Percentiles rank a stretch among this genome's conserved stretches.
phyloP scores from a whole-genome alignment of 2,888 invertebrate genomes.

The Crocallis elinguaria region DNA sequence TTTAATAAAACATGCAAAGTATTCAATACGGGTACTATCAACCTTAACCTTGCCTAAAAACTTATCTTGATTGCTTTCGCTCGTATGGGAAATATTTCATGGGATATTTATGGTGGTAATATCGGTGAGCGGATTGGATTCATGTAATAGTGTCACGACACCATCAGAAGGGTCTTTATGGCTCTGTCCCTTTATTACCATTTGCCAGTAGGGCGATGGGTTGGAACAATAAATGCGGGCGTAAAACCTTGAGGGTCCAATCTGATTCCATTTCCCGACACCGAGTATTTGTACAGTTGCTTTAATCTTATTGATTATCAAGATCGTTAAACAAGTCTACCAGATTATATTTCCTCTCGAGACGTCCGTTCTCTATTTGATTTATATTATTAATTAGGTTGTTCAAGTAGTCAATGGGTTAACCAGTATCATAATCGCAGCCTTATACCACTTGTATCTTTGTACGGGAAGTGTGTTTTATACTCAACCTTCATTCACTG shows the following conservation, averaged over 20 bases:
- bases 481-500: conserved; percentile 13
- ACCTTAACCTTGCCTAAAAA: conserved; percentile 33
- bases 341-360: conserved; percentile 9
- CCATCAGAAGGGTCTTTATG: conserved; percentile 32
- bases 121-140: conserved; percentile 42
- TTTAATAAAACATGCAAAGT: too few species aligned
- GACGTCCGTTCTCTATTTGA: neutral
- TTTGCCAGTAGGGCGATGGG: conserved; percentile 13
- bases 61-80: conserved; percentile 30
- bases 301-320: neutral
- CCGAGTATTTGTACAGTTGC: neutral
- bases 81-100: conserved; percentile 21
- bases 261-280: neutral
- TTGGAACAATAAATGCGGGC: conserved; percentile 17
- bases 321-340: neutral
- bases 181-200: conserved; percentile 12
- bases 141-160: conserved; percentile 46
- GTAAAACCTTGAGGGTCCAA: conserved; percentile 1
- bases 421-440: neutral
- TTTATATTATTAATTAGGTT: conserved; percentile 5
- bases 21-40: conserved; percentile 11
- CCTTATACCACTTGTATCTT: neutral
- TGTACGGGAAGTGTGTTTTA: conserved; percentile 15
- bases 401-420: neutral
- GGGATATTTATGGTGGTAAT: conserved; percentile 27